These are phyloP conservation scores for Neogobius melanostomus DNA, from an alignment of 2,113 vertebrate species.

Conservation along the genomic window DNA sequence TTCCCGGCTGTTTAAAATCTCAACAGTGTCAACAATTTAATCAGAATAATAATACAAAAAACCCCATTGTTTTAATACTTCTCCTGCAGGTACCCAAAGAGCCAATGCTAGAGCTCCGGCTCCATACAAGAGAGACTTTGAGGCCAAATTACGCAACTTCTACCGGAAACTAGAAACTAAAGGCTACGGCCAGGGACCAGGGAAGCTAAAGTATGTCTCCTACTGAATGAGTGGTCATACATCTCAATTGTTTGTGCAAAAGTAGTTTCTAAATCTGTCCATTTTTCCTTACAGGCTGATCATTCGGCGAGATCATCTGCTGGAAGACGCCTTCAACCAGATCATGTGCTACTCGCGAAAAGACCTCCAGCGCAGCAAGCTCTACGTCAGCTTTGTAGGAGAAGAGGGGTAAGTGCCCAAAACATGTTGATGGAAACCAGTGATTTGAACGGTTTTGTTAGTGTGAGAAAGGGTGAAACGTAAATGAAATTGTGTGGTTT, in stretches of 20 bases:
- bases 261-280: background rate
- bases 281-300: conserved; percentile 78
- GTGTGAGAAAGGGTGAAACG: background rate
- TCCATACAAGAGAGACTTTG: conserved; percentile 93
- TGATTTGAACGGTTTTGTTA: background rate
- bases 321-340: conserved; percentile 95
- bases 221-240: background rate
- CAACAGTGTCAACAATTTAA: too few relatives aligned
- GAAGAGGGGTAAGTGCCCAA: conserved; percentile 84
- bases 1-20: too few relatives aligned
- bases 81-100: conserved; percentile 84
- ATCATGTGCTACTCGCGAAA: conserved; percentile 94
- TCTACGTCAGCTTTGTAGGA: conserved; percentile 91
- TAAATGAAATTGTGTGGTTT: conserved; percentile 5
- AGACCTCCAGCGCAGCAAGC: conserved; percentile 91
- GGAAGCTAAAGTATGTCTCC: conserved; percentile 85
- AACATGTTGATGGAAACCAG: background rate
- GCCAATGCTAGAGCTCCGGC: conserved; percentile 90
- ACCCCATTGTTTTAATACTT: background rate
- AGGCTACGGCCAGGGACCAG: conserved; percentile 93
- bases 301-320: conserved; percentile 89
- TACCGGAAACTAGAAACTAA: conserved; percentile 93
- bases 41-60: background rate
- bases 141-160: conserved; percentile 93
- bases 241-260: background rate